Conservation (phyloP, 2,113 vertebrate genomes). For the Tricholaema leucomelas region DNA sequence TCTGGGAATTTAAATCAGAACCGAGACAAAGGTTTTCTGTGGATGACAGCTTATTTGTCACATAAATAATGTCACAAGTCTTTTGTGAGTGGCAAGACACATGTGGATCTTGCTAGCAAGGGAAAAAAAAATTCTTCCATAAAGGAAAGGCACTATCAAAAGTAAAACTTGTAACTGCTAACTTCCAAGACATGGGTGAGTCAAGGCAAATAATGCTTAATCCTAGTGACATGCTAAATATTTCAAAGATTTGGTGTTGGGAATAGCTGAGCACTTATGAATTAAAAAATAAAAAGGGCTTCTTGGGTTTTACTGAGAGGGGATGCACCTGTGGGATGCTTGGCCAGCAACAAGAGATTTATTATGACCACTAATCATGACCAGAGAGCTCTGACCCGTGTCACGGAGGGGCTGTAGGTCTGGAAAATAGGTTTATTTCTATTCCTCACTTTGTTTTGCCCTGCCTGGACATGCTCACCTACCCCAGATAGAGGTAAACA, state of each 20-base stretch:
- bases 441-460: no score
- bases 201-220: conserved; percentile 41
- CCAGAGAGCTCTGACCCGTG: not conserved
- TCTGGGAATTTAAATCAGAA: no score
- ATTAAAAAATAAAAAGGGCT: not conserved
- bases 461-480: no score
- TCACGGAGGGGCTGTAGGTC: no score
- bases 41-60: not conserved
- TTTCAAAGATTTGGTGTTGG: conserved; percentile 43
- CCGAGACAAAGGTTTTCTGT: no score
- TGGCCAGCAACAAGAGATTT: not conserved
- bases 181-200: not conserved
- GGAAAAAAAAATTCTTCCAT: not conserved
- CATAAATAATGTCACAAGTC: not conserved
- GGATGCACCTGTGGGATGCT: not conserved
- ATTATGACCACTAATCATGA: not conserved
- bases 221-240: conserved; percentile 30
- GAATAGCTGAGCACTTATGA: conserved; percentile 17
- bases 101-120: not conserved
- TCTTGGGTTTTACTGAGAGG: conserved; percentile 13
- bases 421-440: no score
- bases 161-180: not conserved
- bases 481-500: no score
- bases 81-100: not conserved
- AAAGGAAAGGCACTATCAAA: not conserved